Evolutionary conservation across 2,888 invertebrate genomes (phyloP).

Genomic region (Athripsodes cinereus): DNA sequence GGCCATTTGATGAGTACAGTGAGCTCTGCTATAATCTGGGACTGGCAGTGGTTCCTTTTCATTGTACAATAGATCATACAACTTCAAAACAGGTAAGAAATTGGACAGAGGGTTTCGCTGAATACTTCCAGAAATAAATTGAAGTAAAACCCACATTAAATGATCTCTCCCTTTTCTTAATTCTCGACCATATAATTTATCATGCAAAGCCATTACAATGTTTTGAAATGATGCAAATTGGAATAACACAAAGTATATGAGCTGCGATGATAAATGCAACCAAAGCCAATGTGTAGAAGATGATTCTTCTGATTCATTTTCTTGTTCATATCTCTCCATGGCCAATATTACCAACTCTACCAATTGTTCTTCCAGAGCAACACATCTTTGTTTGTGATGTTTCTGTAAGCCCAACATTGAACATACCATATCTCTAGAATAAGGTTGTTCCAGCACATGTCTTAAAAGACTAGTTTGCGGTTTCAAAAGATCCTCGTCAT

Average conservation of each 20-base stretch:
- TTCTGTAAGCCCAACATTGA: conserved; percentile 91
- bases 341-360: conserved; percentile 87
- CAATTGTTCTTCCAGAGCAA: conserved; percentile 86
- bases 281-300: conserved; percentile 75
- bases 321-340: conserved; percentile 83
- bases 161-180: conserved; percentile 90
- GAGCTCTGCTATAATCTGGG: conserved; percentile 81
- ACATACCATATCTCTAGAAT: conserved; percentile 93
- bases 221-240: conserved; percentile 92
- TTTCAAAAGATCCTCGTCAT: conserved; percentile 78
- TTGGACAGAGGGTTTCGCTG: conserved; percentile 86
- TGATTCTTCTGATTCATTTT: conserved; percentile 54
- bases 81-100: conserved; percentile 81
- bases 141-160: conserved; percentile 97
- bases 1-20: conserved; percentile 87
- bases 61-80: conserved; percentile 88
- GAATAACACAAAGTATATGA: conserved; percentile 91
- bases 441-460: conserved; percentile 91
- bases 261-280: conserved; percentile 89
- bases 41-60: conserved; percentile 86
- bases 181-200: conserved; percentile 73
- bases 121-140: conserved; percentile 95
- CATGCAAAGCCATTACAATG: conserved; percentile 83
- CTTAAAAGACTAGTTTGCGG: conserved; percentile 83
- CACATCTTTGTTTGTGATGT: conserved; percentile 83